These are phyloP conservation scores for Crossocerus cetratus DNA, from an alignment of 2,888 invertebrate genomes.

Conservation along the genomic window DNA sequence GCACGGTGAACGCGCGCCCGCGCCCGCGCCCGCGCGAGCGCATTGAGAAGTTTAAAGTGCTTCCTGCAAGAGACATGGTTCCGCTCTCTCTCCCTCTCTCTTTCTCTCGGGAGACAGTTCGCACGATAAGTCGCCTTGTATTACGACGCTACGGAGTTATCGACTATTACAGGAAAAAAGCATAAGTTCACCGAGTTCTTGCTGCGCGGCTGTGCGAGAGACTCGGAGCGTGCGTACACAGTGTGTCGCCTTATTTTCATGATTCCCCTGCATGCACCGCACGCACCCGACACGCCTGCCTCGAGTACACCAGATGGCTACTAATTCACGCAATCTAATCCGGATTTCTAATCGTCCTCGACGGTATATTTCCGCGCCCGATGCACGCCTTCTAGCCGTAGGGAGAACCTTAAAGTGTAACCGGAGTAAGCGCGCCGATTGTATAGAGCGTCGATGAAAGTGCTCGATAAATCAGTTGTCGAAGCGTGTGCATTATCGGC, in stretches of 20 bases:
- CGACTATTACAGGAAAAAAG: not conserved
- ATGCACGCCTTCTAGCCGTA: not conserved
- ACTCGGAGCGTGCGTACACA: not conserved
- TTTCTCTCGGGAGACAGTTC: not conserved
- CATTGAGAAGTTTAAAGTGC: slow-evolving; percentile 4
- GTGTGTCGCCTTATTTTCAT: not conserved
- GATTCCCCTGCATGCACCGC: not conserved
- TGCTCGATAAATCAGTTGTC: not conserved
- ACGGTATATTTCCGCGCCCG: slow-evolving; percentile 35
- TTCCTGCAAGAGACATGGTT: not conserved
- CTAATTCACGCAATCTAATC: slow-evolving; percentile 51
- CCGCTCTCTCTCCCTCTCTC: not conserved
- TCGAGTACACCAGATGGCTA: slow-evolving; percentile 33
- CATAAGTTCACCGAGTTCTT: not conserved
- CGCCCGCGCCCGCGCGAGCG: too few species aligned
- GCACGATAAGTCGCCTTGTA: slow-evolving; percentile 4
- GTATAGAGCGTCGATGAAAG: not conserved
- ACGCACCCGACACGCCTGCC: not conserved
- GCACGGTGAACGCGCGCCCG: not conserved
- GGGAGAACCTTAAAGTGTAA: not conserved
- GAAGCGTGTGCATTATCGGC: not conserved
- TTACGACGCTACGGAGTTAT: not conserved
- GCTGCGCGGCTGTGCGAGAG: not conserved
- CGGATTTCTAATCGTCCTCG: slow-evolving; percentile 45
- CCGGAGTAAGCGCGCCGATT: not conserved